Evolutionary conservation across 2,888 invertebrate species (phyloP), one percentile per base, ranked within the genome.

Genomic region (Cristatella mucedo): DNA sequence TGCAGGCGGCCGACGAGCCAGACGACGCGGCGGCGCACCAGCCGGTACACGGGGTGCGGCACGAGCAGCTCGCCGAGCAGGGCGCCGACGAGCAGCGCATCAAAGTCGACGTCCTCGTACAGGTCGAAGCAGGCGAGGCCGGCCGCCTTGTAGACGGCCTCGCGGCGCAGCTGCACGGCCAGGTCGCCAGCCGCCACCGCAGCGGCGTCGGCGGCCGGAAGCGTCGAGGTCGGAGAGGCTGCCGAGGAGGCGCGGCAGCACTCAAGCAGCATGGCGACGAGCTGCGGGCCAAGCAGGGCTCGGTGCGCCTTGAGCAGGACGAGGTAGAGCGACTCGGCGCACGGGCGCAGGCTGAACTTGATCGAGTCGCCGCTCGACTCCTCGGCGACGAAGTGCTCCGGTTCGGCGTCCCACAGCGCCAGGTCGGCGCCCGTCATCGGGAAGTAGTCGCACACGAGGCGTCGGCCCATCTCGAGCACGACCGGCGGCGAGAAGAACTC

Each of bases 71-170:
- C 89, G 55, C 76, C 74, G 40, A 80, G 73, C 37, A 93, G 67
- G 26, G 82, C 79, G 30, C 76, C 78, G 11, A 76, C 76, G 53
- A 91, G 82, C 89, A 89, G 91, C 51, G 78, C 74, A 63, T 91
- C 85, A 65, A 91, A 91, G 64, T 89, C 82, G 29, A 91, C 80
- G 64, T 86, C 84, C 59, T 89, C 85, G 60, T 82, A 89, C 40
- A 91, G 71, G 54, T 89, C 82, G 63, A 82, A 85, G 0, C 86
- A 81, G 2, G 81, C 80, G 45, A 85, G 69, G 5, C 87, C 85
- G 7, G 84, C 80, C 0, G 89, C 87, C 66, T 83, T 84, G 58
- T 91, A 91, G 32, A 91, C 78, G 41, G 52, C 22, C 56, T 91
- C 91, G 66, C 86, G 87, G 41, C 78, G 73, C 45, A 91, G 68